Conservation (phyloP, 2,888 invertebrate genomes). For the Drosophila incognita region DNA sequence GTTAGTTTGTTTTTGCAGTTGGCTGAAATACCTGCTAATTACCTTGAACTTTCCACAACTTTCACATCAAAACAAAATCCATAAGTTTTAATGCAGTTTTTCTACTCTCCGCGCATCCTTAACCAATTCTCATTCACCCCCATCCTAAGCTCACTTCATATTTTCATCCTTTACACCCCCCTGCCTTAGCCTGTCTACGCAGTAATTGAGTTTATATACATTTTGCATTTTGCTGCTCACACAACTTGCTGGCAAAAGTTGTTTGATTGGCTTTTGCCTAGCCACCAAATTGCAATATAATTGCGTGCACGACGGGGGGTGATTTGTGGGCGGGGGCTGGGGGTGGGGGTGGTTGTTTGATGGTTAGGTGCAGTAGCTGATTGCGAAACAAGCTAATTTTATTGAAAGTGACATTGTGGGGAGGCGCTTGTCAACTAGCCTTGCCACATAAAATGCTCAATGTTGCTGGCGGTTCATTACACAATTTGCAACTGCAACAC, state of each 20-base stretch:
- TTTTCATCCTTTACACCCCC: neutral
- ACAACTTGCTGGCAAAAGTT: constrained; percentile 61
- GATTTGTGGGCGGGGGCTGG: neutral
- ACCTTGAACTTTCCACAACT: constrained; percentile 50
- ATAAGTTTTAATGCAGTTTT: constrained; percentile 64
- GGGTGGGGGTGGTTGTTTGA: neutral
- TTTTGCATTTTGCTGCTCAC: constrained; percentile 70
- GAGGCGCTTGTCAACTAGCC: constrained; percentile 41
- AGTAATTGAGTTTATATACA: constrained; percentile 72
- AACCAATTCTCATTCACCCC: neutral
- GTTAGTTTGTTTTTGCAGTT: constrained; percentile 12
- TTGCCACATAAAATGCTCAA: constrained; percentile 30
- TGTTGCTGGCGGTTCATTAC: constrained; percentile 42
- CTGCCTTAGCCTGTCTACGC: constrained; percentile 35
- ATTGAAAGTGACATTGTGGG: constrained; percentile 73
- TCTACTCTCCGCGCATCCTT: constrained; percentile 20
- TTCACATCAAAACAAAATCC: constrained; percentile 50
- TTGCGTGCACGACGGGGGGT: constrained; percentile 50
- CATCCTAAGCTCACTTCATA: neutral
- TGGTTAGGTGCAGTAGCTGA: constrained; percentile 56
- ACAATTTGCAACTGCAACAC: constrained; percentile 46
- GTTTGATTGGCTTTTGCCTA: constrained; percentile 79
- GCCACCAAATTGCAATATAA: constrained; percentile 80
- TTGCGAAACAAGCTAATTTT: constrained; percentile 72
- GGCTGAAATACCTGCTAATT: constrained; percentile 47